Percentiles rank a stretch among this genome's conserved stretches.
Conservation (phyloP, 2,113 vertebrate genomes). For the Protobothrops flavoviridis region DNA sequence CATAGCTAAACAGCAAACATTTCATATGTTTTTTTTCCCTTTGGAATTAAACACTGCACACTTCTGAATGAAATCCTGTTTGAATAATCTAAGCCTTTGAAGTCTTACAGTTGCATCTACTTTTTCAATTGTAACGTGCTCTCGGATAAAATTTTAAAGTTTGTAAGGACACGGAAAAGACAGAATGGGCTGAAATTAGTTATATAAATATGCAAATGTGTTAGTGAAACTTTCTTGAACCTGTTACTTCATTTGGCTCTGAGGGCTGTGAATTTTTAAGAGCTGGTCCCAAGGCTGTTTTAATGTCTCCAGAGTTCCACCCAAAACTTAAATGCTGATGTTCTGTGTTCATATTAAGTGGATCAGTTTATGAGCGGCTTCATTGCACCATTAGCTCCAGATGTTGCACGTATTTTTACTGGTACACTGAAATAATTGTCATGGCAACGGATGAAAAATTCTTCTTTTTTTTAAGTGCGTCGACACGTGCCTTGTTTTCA, state of each 20-base stretch:
- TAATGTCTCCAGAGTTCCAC: neutral
- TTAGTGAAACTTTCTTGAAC: neutral
- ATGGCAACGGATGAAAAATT: slow-evolving; percentile 33
- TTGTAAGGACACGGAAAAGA: neutral
- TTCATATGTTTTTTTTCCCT: slow-evolving; percentile 5
- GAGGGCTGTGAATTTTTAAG: neutral
- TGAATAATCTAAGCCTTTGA: neutral
- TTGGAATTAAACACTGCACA: slow-evolving; percentile 35
- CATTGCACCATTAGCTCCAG: slow-evolving; percentile 47
- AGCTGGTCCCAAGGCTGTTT: neutral
- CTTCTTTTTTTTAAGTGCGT: slow-evolving; percentile 8
- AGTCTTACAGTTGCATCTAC: neutral
- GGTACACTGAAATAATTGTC: slow-evolving; percentile 45
- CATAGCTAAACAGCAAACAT: neutral
- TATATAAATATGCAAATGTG: neutral
- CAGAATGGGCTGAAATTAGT: neutral
- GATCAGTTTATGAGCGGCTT: slow-evolving; percentile 39
- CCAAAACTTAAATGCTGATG: slow-evolving; percentile 12
- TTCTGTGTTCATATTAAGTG: slow-evolving; percentile 30
- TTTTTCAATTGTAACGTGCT: neutral
- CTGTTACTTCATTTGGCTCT: neutral
- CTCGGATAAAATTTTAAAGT: neutral
- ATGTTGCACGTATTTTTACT: slow-evolving; percentile 47
- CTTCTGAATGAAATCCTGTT: neutral
- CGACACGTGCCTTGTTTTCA: neutral